Percentiles rank a stretch among this genome's conserved stretches.
Evolutionary conservation across 2,113 vertebrate species (phyloP).

Genomic region (Tragelaphus imberbis): DNA sequence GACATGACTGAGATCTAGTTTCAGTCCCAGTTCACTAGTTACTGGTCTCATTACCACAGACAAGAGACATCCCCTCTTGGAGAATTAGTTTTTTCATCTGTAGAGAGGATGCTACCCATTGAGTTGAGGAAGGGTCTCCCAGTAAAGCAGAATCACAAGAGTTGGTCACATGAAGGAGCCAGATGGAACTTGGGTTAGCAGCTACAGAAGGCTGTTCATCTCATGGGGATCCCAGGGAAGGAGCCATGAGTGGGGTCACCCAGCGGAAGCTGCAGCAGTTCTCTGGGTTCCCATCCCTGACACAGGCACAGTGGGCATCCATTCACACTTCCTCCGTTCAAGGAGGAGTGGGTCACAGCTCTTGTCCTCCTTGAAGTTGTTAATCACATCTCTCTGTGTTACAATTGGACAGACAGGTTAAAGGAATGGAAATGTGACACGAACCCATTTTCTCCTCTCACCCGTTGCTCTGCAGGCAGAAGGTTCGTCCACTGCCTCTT

Average conservation of each 20-base stretch:
- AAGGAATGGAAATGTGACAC: not conserved
- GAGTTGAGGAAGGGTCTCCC: not conserved
- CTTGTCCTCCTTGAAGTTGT: not conserved
- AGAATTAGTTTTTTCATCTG: not conserved
- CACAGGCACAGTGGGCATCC: not conserved
- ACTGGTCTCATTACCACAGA: not conserved
- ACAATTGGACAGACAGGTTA: not conserved
- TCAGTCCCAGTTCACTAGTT: not conserved
- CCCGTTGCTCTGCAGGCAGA: slow-evolving; percentile 81
- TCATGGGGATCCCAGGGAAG: too few species aligned
- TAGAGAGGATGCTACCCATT: too few species aligned
- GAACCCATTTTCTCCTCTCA: not conserved
- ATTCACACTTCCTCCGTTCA: not conserved
- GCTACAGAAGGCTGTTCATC: not conserved
- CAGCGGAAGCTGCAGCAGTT: not conserved
- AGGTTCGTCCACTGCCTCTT: slow-evolving; percentile 84
- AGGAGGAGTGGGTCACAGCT: not conserved
- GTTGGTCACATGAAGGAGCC: not conserved
- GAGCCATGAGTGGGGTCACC: not conserved
- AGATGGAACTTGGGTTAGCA: not conserved
- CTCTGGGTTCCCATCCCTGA: not conserved
- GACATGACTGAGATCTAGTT: not conserved
- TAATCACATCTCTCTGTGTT: not conserved
- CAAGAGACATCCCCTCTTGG: not conserved
- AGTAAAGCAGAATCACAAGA: not conserved